Evolutionary conservation across 2,797 vertebrate genomes (phyloP).

Genomic region (Enteromius fasciolatus): DNA sequence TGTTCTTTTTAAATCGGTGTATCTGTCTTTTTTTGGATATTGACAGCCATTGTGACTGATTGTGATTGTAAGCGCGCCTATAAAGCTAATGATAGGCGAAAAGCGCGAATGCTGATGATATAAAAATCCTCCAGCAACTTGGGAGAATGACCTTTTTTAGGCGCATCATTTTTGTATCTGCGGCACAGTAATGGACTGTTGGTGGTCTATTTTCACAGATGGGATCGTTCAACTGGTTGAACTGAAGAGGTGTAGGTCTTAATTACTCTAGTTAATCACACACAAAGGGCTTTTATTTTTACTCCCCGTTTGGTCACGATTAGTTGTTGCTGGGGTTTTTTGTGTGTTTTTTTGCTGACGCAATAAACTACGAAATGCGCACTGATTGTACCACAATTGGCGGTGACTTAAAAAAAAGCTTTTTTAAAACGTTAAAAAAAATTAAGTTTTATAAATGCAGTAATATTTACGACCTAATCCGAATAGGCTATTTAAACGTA

Average conservation of each 20-base stretch:
- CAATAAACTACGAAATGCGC: background rate
- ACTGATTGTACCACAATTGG: background rate
- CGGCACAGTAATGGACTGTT: background rate
- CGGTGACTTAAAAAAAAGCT: background rate
- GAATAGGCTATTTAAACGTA: background rate
- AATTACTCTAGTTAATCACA: slow-evolving; percentile 17
- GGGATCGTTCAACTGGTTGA: background rate
- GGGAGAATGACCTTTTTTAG: background rate
- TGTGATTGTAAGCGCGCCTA: background rate
- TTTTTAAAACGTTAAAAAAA: background rate
- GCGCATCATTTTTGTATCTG: background rate
- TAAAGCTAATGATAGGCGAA: background rate
- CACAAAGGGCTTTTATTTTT: slow-evolving; percentile 20
- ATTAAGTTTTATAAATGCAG: background rate
- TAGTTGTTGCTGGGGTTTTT: background rate
- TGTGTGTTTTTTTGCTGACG: too few species aligned
- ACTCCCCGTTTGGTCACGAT: slow-evolving; percentile 1
- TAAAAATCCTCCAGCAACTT: background rate
- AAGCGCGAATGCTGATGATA: background rate
- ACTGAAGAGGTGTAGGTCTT: slow-evolving; percentile 32
- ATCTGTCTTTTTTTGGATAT: background rate
- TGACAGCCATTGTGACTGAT: background rate
- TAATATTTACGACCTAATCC: background rate
- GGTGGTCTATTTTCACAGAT: background rate
- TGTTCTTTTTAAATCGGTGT: background rate